Base-by-base conservation (phyloP, 2,797 vertebrate genomes). In the Phalloptychus januarius region DNA sequence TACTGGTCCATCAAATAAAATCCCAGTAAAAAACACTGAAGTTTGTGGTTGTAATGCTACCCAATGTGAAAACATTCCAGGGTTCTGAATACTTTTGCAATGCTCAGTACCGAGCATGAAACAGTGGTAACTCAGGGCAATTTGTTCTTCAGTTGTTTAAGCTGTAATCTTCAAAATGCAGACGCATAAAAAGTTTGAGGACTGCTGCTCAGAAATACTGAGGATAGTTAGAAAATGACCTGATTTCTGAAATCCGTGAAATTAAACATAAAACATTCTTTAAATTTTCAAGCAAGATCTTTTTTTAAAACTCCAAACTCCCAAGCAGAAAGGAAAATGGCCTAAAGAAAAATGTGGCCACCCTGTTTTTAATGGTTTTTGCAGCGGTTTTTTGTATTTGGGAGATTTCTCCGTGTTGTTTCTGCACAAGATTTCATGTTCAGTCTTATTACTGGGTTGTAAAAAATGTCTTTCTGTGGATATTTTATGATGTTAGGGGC, bases 251-350 rank as follows among this genome's bases (percentile, higher is more conserved):
- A 31, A 72, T 12, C 16, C 36, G 3, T 52, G 20, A 44, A 67
- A 73, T 40, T 67, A 67, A 79, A 52, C n/a, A 73, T 25, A 23
- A 67, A 42, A 20, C 61, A 42, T 72, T 40, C 18, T 52, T 79
- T 23, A 23, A 67, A 16, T 10, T 44, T 50, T 54, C 0, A 40
- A 73, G 42, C 11, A 72, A 72, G 15, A 63, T 40, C 0, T 23
- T 13, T 7, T 42, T 40, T 63, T 50, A 38, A 4, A 63, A 44
- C 46, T 52, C 42, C 18, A 12, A 52, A 36, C 44, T 44, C 63
- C 63, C 28, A 42, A 20, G 23, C 8, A 36, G 44, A 74, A 52
- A 31, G 4, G 31, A 31, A 63, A n/a, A 28, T 10, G 31, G 46
- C 46, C 45, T 33, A 12, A 61, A 67, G 40, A 72, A 79, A 67